Evolutionary conservation across 2,888 invertebrate genomes (phyloP), one percentile per base, ranked within the genome.

Genomic region (Strigamia maritima): DNA sequence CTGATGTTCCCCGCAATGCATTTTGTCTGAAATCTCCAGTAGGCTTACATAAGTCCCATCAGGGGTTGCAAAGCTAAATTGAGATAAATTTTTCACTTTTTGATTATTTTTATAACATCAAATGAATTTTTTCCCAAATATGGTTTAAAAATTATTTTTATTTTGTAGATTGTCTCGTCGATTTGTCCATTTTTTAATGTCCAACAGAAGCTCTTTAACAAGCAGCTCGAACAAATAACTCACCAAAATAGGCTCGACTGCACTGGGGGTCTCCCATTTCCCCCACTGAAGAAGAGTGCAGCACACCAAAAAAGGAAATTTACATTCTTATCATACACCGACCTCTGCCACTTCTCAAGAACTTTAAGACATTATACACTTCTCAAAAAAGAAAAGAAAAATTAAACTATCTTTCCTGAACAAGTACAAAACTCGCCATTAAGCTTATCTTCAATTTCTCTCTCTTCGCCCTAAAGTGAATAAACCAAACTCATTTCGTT

Each of bases 271-370:
- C 65, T 65, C 65, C 12, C 24, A 26, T 7, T 65, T 10, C 65
- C 65, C 65, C 65, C 16, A 65, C 65, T 65, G n/a, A 49, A 49
- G 3, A 49, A 49, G 65, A 65, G 65, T 65, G 28, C 65, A 26
- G 2, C 65, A 28, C 14, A 26, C 65, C 65, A 65, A 65, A 65
- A 65, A 65, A 65, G 65, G 65, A 65, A 26, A 65, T 65, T 65
- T 65, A 28, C 65, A 65, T 65, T 65, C 65, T 65, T 65, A 65
- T 65, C 65, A 65, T 65, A 28, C 28, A 65, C 7, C 28, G 24
- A 65, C 65, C 65, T 65, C 65, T 65, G 28, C 65, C 65, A 65
- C 65, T 28, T 65, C 65, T 65, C 65, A 65, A 65, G 65, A 26
- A 65, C 65, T 14, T 2, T 49, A 65, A 65, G 65, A 24, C 65